Evolutionary conservation across 2,113 vertebrate genomes (phyloP).

Genomic region (Cygnus atratus): DNA sequence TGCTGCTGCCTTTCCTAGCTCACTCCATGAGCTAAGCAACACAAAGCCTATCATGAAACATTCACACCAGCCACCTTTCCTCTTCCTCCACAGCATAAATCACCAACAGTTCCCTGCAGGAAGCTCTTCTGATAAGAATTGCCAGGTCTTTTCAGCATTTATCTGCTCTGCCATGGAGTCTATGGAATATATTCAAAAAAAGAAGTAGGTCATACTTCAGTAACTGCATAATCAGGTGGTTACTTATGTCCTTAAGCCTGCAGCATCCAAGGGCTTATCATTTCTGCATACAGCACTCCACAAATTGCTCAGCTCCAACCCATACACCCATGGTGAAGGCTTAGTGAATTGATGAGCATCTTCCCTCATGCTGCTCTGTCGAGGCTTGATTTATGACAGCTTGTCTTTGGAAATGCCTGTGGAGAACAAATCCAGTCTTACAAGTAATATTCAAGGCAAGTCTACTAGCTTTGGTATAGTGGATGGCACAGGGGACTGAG

Average conservation of each 20-base stretch:
- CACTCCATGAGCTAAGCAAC: not conserved
- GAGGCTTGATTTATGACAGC: not conserved
- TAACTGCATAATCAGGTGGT: not conserved
- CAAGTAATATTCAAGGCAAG: not conserved
- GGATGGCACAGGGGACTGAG: fast-evolving
- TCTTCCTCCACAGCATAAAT: not conserved
- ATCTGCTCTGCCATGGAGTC: not conserved
- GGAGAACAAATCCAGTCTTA: not conserved
- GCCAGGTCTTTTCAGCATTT: not conserved
- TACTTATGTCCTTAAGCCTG: not conserved
- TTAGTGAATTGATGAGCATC: not conserved
- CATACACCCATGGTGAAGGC: not conserved
- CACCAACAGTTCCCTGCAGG: not conserved
- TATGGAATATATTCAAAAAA: not conserved
- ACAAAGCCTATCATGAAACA: not conserved
- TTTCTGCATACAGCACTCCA: not conserved
- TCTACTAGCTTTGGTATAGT: not conserved
- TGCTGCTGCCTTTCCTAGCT: not conserved
- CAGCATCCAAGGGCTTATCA: not conserved
- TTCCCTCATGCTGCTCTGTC: not conserved
- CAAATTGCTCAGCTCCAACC: not conserved
- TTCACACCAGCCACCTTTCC: not conserved
- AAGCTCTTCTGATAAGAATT: slow-evolving; percentile 13
- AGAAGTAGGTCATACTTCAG: not conserved
- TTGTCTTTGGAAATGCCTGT: not conserved